phyloP scores from a whole-genome alignment of 2,888 invertebrate species.

The Lamproptera curius region DNA sequence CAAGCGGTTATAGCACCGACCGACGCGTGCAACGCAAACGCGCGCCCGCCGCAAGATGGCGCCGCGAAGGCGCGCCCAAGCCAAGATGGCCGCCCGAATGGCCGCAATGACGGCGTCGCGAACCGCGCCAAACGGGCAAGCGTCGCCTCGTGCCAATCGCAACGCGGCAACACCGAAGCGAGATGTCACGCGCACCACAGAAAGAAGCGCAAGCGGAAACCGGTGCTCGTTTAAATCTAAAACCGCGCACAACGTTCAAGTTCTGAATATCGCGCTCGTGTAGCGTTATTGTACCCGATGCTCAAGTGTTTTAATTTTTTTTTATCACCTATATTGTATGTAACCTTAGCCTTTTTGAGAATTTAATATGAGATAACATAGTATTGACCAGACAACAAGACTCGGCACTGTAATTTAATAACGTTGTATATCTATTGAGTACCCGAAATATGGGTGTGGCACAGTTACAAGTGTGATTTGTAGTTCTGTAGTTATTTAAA shows the following conservation, averaged over 20 bases:
- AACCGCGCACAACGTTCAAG: slow-evolving; percentile 25
- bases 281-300: slow-evolving; percentile 28
- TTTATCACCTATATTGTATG: slow-evolving; percentile 27
- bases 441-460: slow-evolving; percentile 40
- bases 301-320: slow-evolving; percentile 43
- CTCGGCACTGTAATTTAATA: slow-evolving; percentile 37
- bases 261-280: slow-evolving; percentile 29
- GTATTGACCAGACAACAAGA: slow-evolving; percentile 41
- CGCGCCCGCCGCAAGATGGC: slow-evolving; percentile 29
- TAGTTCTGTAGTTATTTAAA: slow-evolving; percentile 34
- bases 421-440: slow-evolving; percentile 24
- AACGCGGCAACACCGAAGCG: not conserved
- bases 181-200: slow-evolving; percentile 33
- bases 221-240: slow-evolving; percentile 58
- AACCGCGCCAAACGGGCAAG: not conserved
- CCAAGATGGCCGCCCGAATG: slow-evolving; percentile 19
- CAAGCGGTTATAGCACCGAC: slow-evolving; percentile 72
- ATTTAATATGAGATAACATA: slow-evolving; percentile 23
- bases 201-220: slow-evolving; percentile 61
- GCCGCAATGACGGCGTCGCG: slow-evolving; percentile 15
- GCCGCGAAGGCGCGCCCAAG: slow-evolving; percentile 19
- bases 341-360: slow-evolving; percentile 29
- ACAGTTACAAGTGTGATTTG: slow-evolving; percentile 57
- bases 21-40: slow-evolving; percentile 31
- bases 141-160: not conserved